Base-by-base conservation (phyloP, 2,888 invertebrate species). In the Euphydryas editha region DNA sequence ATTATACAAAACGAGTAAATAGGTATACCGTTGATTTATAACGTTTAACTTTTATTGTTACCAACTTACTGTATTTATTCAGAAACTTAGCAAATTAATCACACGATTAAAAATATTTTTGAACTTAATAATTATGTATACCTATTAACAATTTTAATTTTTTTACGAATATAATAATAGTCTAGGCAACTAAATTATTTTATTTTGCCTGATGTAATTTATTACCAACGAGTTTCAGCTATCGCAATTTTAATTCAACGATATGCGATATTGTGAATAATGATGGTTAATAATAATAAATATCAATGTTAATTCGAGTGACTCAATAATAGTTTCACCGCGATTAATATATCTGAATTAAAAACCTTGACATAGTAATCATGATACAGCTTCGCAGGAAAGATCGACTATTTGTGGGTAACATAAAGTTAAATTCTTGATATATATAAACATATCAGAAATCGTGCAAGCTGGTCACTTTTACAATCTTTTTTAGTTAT, bases 291-390 rank as follows among this genome's bases (percentile, higher is more conserved):
- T 54, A 17, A 54, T 1, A 54, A 51, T 51, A 54, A 54, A 54
- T 30, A 36, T 54, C 54, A 54, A 54, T 54, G 54, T 54, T 54
- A 54, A 54, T 17, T 54, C 36, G n/a, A 17, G 30, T 54, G 36
- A 36, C 36, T 30, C 54, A 54, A 59, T 54, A 55, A 21, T 54
- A 44, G 54, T 54, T 59, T 59, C 54, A 64, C 39, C 24, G 30
- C 51, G 46, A 59, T 63, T 15, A 37, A 37, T 44, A 55, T 47
- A 56, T 18, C 51, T 59, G 18, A 59, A 59, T 54, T 54, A 54
- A 54, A 30, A 54, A 59, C 64, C 64, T 64, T 64, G 64, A 55
- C 64, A 64, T 36, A 54, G 44, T 30, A 59, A 51, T 42, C 54
- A 54, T 59, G 63, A 58, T 59, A 64, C 54, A 20, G 11, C 44